Evolutionary conservation across 2,888 invertebrate species (phyloP).

Genomic region (Omphaloscelis lunosa): DNA sequence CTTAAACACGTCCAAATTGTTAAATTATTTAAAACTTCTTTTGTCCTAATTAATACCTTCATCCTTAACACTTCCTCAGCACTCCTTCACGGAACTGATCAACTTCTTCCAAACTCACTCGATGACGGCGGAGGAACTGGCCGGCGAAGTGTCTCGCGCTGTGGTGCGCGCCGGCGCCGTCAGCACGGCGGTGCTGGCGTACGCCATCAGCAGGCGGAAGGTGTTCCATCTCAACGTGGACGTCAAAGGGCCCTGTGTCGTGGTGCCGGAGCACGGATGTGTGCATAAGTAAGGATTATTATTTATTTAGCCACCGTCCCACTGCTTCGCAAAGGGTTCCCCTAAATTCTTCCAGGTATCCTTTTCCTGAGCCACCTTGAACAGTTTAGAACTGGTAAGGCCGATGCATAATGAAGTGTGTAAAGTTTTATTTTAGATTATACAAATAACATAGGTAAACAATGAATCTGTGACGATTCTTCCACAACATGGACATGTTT

Average conservation of each 20-base stretch:
- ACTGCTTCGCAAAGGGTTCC: neutral
- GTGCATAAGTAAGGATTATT: constrained; percentile 90
- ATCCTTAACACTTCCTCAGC: constrained; percentile 82
- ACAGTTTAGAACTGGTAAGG: neutral
- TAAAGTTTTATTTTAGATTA: neutral
- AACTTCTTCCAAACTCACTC: constrained; percentile 92
- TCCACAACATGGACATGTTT: neutral
- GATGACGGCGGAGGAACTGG: constrained; percentile 84
- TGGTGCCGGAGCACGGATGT: constrained; percentile 94
- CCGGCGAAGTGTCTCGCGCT: constrained; percentile 73
- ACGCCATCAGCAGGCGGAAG: constrained; percentile 89
- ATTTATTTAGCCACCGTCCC: neutral
- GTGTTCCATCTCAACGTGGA: constrained; percentile 93
- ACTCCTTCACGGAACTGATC: constrained; percentile 93
- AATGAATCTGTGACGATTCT: neutral
- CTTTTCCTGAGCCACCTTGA: neutral
- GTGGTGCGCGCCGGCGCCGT: constrained; percentile 80
- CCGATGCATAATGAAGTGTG: neutral
- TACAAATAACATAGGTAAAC: neutral
- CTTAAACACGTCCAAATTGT: too few relatives aligned
- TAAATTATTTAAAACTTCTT: too few relatives aligned
- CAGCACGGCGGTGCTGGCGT: constrained; percentile 86
- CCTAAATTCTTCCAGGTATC: neutral
- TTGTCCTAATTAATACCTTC: neutral
- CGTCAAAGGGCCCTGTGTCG: constrained; percentile 94